phyloP scores from a whole-genome alignment of 2,888 invertebrate species.

The Drosophila subsilvestris region DNA sequence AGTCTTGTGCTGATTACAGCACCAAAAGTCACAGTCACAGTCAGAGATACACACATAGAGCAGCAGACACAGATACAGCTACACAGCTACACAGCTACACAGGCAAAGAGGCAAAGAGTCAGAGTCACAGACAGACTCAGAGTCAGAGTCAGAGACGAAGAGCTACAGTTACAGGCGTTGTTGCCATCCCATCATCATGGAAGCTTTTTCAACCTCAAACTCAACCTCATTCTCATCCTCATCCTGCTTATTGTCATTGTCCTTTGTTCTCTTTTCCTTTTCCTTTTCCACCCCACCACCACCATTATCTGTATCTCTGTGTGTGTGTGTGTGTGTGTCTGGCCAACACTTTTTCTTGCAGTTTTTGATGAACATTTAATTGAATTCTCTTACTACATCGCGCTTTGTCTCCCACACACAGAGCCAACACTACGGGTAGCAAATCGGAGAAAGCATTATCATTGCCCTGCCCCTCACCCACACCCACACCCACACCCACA shows the following conservation, averaged over 20 bases:
- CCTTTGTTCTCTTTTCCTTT: constrained; percentile 39
- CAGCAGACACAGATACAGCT: neutral
- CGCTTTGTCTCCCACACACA: constrained; percentile 55
- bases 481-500: too few species aligned
- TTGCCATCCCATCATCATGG: constrained; percentile 40
- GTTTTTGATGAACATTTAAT: constrained; percentile 79
- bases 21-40: constrained; percentile 36
- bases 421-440: constrained; percentile 7
- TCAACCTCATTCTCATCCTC: constrained; percentile 8
- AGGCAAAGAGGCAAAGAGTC: neutral
- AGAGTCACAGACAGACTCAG: neutral
- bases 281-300: neutral
- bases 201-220: constrained; percentile 3
- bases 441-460: neutral
- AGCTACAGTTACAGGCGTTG: constrained; percentile 34
- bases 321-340: constrained; percentile 19
- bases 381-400: constrained; percentile 65
- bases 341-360: constrained; percentile 70
- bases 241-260: constrained; percentile 16
- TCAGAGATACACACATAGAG: constrained; percentile 8
- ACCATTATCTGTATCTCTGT: constrained; percentile 23
- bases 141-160: constrained; percentile 26
- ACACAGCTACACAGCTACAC: neutral
- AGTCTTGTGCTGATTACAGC: constrained; percentile 63
- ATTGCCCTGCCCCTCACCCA: neutral